These are phyloP conservation scores for Tokudaia muenninki DNA, from an alignment of 2,797 vertebrate genomes.

Conservation along the genomic window DNA sequence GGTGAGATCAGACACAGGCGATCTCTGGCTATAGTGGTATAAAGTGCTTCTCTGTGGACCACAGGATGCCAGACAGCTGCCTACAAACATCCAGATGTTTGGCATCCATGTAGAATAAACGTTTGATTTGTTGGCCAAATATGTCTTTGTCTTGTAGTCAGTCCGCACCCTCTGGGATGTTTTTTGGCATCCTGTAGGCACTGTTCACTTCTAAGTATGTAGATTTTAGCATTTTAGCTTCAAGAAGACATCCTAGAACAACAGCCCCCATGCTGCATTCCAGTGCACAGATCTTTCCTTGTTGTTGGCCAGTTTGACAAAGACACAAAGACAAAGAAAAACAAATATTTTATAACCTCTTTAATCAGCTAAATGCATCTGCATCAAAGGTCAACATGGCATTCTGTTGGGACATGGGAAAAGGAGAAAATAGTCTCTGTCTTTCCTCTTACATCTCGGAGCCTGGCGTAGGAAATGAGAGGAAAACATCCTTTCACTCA, in stretches of 20 bases:
- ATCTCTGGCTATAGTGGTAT: neutral
- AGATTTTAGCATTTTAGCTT: conserved; percentile 59
- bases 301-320: conserved; percentile 41
- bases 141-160: conserved; percentile 54
- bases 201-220: conserved; percentile 17
- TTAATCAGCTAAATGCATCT: conserved; percentile 62
- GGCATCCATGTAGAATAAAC: conserved; percentile 49
- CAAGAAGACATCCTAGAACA: conserved; percentile 3
- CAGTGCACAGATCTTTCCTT: neutral
- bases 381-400: conserved; percentile 38
- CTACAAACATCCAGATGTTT: conserved; percentile 74
- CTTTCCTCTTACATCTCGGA: conserved; percentile 1
- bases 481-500: neutral
- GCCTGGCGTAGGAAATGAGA: neutral
- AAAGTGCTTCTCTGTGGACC: conserved; percentile 50
- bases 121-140: conserved; percentile 66
- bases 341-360: conserved; percentile 21
- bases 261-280: conserved; percentile 25
- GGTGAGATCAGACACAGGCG: neutral
- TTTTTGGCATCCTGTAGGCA: conserved; percentile 9
- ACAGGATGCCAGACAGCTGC: conserved; percentile 58
- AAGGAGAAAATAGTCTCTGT: neutral
- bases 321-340: conserved; percentile 13
- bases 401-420: neutral
- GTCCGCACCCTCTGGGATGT: conserved; percentile 14